A percentile compares a stretch with the other conserved stretches of the same genome.
Evolutionary conservation across 2,113 vertebrate genomes (phyloP).

Genomic region (Dolichallabes microphthalmus): DNA sequence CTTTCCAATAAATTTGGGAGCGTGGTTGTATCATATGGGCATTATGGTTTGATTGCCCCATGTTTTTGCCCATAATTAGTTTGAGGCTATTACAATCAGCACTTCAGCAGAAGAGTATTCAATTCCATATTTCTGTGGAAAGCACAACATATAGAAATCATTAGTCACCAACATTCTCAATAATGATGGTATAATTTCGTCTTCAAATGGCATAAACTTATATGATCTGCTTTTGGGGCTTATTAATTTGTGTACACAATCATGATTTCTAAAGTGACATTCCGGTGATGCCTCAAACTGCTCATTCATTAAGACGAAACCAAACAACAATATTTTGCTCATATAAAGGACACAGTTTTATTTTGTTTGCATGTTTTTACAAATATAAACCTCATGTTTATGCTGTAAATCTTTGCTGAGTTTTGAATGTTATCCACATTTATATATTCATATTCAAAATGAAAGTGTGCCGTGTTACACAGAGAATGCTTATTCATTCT

Average conservation of each 20-base stretch:
- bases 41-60: not conserved
- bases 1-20: too few relatives aligned
- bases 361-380: not conserved
- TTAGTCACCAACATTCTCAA: not conserved
- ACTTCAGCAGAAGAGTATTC: not conserved
- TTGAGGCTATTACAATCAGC: not conserved
- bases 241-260: not conserved
- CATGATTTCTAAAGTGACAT: not conserved
- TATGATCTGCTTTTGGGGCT: not conserved
- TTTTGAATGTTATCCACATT: not conserved
- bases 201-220: not conserved
- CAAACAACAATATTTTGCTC: not conserved
- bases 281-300: not conserved
- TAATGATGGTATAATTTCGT: not conserved
- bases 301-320: not conserved
- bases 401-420: not conserved
- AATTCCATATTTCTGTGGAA: not conserved
- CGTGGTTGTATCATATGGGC: not conserved
- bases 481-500: slow-evolving; percentile 15
- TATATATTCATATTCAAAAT: not conserved
- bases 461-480: slow-evolving; percentile 25
- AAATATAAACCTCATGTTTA: not conserved
- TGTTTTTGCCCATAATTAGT: not conserved
- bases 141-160: not conserved
- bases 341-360: not conserved